These are phyloP conservation scores for Tragelaphus buxtoni DNA, from an alignment of 2,113 vertebrate species.

Conservation along the genomic window DNA sequence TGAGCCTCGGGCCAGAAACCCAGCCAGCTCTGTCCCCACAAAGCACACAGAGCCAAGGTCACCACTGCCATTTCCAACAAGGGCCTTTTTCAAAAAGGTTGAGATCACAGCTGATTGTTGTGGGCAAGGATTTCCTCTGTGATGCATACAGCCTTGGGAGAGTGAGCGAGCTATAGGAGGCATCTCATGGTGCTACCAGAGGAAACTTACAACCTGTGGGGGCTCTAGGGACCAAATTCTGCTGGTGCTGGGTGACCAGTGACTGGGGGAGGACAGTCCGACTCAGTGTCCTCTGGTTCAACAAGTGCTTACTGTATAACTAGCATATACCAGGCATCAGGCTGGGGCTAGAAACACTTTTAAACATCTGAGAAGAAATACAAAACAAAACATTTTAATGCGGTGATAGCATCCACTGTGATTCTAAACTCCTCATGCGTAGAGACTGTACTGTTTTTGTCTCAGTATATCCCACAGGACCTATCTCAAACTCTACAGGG, in stretches of 20 bases:
- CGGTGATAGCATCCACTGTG: background rate
- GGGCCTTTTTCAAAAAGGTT: constrained; percentile 39
- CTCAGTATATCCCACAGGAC: background rate
- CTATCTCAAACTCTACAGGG: background rate
- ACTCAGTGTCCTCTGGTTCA: background rate
- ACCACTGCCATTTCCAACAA: constrained; percentile 52
- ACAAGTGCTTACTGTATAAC: background rate
- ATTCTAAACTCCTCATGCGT: background rate
- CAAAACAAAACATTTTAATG: background rate
- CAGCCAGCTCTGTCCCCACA: constrained; percentile 51
- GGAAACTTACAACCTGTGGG: background rate
- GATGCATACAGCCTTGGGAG: constrained; percentile 17
- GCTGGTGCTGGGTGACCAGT: background rate
- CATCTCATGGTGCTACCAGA: background rate
- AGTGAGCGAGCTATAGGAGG: background rate
- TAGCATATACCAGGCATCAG: background rate
- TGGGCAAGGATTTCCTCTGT: constrained; percentile 45
- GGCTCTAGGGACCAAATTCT: background rate
- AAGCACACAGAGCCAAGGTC: constrained; percentile 65
- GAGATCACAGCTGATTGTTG: constrained; percentile 55
- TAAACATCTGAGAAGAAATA: constrained; percentile 34
- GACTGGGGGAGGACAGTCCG: background rate
- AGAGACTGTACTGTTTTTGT: background rate
- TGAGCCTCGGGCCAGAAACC: constrained; percentile 69
- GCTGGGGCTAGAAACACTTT: background rate